A percentile compares a stretch with the other conserved stretches of the same genome.
These are phyloP conservation scores for Leiothrix lutea DNA, from an alignment of 2,113 vertebrate species.

Conservation along the genomic window DNA sequence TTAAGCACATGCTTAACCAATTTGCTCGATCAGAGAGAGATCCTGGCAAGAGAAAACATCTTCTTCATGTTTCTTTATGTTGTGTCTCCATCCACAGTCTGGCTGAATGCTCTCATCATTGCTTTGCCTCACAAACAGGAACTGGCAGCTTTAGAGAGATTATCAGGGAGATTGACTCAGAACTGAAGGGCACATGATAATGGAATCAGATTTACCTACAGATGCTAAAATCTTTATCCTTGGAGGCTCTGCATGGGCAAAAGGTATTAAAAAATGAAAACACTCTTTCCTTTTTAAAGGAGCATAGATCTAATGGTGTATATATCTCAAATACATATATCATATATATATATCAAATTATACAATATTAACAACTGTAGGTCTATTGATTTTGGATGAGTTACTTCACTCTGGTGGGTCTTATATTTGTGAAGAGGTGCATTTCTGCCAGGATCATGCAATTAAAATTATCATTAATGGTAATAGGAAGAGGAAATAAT, in stretches of 20 bases:
- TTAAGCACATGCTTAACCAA: slow-evolving; percentile 41
- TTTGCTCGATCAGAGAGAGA: background rate
- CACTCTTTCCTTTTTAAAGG: background rate
- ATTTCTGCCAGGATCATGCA: background rate
- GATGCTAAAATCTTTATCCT: slow-evolving; percentile 41
- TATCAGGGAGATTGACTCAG: slow-evolving; percentile 39
- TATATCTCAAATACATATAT: background rate
- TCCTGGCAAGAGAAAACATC: background rate
- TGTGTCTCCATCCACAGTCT: background rate
- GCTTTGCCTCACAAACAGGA: slow-evolving; percentile 9
- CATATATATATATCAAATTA: background rate
- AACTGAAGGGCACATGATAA: slow-evolving; percentile 47
- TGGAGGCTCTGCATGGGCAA: background rate
- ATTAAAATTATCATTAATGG: background rate
- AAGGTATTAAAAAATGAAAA: background rate
- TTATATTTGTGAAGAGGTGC: background rate
- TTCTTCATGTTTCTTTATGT: background rate
- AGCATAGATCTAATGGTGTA: background rate
- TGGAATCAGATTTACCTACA: slow-evolving; percentile 34
- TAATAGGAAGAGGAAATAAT: background rate
- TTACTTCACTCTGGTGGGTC: background rate
- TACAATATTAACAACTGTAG: background rate
- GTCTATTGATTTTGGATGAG: background rate
- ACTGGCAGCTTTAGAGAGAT: slow-evolving; percentile 36
- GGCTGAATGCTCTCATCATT: slow-evolving; percentile 11